Conservation (phyloP, 2,797 vertebrate genomes). For the Adelosebastes latens region DNA sequence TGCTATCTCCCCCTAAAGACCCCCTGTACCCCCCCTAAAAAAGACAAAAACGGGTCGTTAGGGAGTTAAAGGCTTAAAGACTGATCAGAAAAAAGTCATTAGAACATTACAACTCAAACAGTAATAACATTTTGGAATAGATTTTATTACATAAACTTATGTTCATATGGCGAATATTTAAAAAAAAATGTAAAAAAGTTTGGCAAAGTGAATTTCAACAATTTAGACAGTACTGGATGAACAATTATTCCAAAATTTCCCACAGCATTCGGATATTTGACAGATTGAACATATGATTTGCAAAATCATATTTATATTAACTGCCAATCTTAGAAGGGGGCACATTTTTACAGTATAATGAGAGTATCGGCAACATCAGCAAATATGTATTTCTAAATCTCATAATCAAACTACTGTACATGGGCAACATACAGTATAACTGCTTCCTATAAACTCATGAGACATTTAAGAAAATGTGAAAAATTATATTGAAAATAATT, state of each 20-base stretch:
- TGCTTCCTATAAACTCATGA: neutral
- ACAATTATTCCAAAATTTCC: neutral
- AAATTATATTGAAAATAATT: neutral
- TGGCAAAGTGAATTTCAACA: neutral
- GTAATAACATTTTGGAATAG: neutral
- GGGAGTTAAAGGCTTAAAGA: neutral
- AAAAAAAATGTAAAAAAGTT: conserved; percentile 43
- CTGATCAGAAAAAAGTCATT: neutral
- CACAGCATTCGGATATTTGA: conserved; percentile 36
- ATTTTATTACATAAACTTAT: conserved; percentile 50
- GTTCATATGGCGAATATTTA: conserved; percentile 17
- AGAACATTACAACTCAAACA: neutral
- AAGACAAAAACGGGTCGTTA: no score
- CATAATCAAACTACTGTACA: neutral
- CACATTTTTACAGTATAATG: neutral
- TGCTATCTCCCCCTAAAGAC: no score
- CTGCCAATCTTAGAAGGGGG: neutral
- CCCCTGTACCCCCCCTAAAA: no score
- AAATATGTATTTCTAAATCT: neutral
- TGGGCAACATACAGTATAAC: neutral
- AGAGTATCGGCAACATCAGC: neutral
- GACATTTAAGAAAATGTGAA: neutral
- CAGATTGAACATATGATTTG: neutral
- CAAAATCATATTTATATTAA: neutral
- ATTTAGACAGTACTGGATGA: conserved; percentile 20